phyloP scores from a whole-genome alignment of 2,113 vertebrate species.

The Meriones unguiculatus region DNA sequence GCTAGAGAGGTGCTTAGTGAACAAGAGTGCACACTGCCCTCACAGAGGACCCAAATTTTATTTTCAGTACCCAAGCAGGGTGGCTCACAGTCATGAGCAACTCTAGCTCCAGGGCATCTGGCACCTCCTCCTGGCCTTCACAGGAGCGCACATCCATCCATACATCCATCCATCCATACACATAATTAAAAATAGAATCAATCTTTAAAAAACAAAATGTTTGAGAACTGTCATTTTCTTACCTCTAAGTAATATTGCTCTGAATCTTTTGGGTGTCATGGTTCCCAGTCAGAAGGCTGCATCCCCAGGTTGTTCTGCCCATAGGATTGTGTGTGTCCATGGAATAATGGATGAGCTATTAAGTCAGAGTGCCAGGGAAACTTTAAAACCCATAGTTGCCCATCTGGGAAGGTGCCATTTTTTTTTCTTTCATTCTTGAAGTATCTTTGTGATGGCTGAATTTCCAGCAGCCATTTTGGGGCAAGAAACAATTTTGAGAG shows the following conservation, averaged over 20 bases:
- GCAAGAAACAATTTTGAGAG: not conserved
- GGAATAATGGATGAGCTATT: not conserved
- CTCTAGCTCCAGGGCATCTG: not conserved
- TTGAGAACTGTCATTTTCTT: not conserved
- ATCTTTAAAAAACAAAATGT: not conserved
- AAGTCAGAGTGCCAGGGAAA: not conserved
- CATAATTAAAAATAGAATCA: not conserved
- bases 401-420: not conserved
- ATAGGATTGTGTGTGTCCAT: not conserved
- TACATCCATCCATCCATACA: not conserved
- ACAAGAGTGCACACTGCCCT: accelerated
- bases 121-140: not conserved
- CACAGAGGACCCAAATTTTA: not conserved
- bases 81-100: not conserved
- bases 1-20: not conserved
- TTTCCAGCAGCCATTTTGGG: not conserved
- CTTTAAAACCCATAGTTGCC: not conserved
- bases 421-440: not conserved
- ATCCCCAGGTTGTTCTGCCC: not conserved
- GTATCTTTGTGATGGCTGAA: not conserved
- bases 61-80: not conserved
- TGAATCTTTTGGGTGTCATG: not conserved
- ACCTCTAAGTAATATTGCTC: not conserved
- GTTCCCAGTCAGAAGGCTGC: not conserved
- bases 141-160: too few relatives aligned